Percentiles rank a stretch among this genome's conserved stretches.
Evolutionary conservation across 2,888 invertebrate genomes (phyloP).

Genomic region (Pheosia tremula): DNA sequence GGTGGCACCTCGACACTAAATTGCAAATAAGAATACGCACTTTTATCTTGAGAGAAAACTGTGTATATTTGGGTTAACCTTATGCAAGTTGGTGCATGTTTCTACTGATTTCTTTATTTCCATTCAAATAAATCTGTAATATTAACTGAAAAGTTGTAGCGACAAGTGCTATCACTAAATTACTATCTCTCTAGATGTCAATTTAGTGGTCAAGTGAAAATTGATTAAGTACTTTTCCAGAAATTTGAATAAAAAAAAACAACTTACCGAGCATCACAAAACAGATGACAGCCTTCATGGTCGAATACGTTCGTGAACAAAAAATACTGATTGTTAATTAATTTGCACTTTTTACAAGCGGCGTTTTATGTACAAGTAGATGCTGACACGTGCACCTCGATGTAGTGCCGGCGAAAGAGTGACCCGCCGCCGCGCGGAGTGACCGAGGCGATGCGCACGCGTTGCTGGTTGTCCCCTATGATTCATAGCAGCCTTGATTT

Average conservation of each 20-base stretch:
- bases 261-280: slow-evolving; percentile 59
- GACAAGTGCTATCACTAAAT: too few relatives aligned
- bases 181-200: too few relatives aligned
- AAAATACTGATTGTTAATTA: slow-evolving; percentile 18
- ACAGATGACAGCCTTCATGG: slow-evolving; percentile 58
- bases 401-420: slow-evolving; percentile 15
- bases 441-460: slow-evolving; percentile 26
- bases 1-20: too few relatives aligned
- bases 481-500: slow-evolving; percentile 20
- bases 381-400: slow-evolving; percentile 14
- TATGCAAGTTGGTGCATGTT: too few relatives aligned
- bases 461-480: slow-evolving; percentile 22
- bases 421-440: slow-evolving; percentile 16
- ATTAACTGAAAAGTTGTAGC: too few relatives aligned
- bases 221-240: neutral
- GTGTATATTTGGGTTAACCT: too few relatives aligned
- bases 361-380: slow-evolving; percentile 9
- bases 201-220: neutral
- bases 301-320: slow-evolving; percentile 24
- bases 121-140: too few relatives aligned
- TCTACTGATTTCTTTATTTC: too few relatives aligned
- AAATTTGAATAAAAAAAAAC: slow-evolving; percentile 22
- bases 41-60: too few relatives aligned
- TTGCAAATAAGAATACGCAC: too few relatives aligned
- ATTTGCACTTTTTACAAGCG: slow-evolving; percentile 23